Base-by-base conservation (phyloP, 2,113 vertebrate genomes). In the Bubo blakistoni region DNA sequence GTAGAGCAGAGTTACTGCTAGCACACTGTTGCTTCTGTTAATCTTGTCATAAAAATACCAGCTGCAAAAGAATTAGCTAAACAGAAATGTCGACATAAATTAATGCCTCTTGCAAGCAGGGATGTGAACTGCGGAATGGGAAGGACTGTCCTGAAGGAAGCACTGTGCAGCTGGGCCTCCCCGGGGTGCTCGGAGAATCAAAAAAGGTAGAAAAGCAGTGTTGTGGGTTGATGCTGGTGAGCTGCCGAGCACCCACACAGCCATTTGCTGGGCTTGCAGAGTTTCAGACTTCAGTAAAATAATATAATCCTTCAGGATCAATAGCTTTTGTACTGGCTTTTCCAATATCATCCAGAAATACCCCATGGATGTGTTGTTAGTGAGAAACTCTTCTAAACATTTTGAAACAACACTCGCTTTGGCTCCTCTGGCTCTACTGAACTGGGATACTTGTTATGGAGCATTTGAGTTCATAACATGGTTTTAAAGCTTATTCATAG, bases 291-390 rank as follows among this genome's bases (percentile, higher is more conserved):
- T 27, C 27, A 54, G 66, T 73, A 61, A 54, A 58, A 61, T 13
- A 9, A 7, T 10, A 3, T 9, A 18, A 9, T 67, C 34, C 32
- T 80, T 85, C 2, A 18, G 34, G 76, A 57, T 47, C 16, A 6
- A 5, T 69, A 11, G 25, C 2, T 77, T 67, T 58, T 27, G 18
- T 36, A 2, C 32, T 62, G 79, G 47, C 14, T 90, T 52, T 88
- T 42, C 27, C 9, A 29, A 2, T 54, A 4, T 29, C 38, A 52
- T 38, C 88, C 51, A 25, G 11, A 84, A 81, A 76, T 25, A 84
- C 19, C 63, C 15, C 4, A 0, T 32, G 52, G 42, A 26, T 65
- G 4, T 0, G 0, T n/a, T 69, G 40, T 29, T 73, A 25, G 46
- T 49, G 59, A 54, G 73, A 84, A 80, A 7, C 24, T 57, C 21